phyloP scores from a whole-genome alignment of 2,797 vertebrate species.

The Scolopax bukidnonensis region DNA sequence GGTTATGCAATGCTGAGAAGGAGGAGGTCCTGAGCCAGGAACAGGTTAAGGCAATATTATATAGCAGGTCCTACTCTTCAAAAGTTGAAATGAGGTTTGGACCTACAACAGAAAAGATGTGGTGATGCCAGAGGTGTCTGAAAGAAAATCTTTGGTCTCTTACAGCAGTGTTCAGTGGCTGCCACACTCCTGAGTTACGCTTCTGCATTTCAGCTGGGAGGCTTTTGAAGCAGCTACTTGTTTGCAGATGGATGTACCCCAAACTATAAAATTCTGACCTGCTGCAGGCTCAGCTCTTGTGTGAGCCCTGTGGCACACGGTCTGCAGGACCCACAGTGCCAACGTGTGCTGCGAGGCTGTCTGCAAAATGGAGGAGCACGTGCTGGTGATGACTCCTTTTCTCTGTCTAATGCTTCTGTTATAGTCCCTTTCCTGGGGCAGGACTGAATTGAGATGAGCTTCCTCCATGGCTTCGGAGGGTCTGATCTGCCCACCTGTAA shows the following conservation, averaged over 20 bases:
- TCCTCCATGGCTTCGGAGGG: neutral
- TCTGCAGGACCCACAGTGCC: neutral
- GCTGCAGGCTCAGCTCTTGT: accelerated
- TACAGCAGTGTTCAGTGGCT: neutral
- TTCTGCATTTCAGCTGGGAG: neutral
- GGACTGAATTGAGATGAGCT: neutral
- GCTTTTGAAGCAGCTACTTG: neutral
- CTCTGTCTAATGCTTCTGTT: neutral
- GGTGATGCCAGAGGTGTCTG: neutral
- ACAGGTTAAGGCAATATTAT: neutral
- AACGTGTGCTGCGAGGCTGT: accelerated
- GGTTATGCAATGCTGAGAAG: neutral
- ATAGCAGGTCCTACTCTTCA: neutral
- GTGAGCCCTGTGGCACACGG: accelerated
- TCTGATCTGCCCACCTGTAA: neutral
- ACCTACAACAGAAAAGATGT: neutral
- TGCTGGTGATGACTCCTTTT: neutral
- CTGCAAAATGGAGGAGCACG: neutral
- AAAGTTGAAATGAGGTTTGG: neutral
- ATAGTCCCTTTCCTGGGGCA: neutral
- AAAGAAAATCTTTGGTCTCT: neutral
- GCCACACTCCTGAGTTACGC: neutral
- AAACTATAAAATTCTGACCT: neutral
- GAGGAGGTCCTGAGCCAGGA: neutral
- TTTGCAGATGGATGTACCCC: neutral